These are phyloP conservation scores for Gallinago stenura DNA, from an alignment of 2,797 vertebrate genomes.

Conservation along the genomic window DNA sequence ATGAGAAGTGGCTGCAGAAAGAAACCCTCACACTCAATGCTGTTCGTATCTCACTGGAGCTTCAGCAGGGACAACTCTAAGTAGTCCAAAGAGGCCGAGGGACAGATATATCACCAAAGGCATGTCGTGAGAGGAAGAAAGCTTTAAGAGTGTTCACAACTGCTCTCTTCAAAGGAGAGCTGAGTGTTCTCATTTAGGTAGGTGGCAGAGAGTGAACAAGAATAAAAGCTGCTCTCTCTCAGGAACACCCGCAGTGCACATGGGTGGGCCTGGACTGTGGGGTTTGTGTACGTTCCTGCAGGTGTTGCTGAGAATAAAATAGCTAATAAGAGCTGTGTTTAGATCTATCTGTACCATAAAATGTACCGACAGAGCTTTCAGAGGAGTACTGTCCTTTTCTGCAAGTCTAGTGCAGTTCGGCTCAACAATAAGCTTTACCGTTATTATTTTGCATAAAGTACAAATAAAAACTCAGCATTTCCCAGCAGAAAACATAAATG, in stretches of 20 bases:
- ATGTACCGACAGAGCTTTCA: neutral
- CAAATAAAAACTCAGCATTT: neutral
- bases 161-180: neutral
- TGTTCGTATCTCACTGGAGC: neutral
- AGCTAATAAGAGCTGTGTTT: neutral
- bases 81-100: neutral
- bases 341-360: neutral
- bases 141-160: neutral
- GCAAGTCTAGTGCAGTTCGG: neutral
- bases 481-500: neutral
- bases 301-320: neutral
- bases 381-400: neutral
- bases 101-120: neutral
- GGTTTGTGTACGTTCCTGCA: neutral
- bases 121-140: neutral
- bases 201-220: neutral
- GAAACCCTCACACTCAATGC: neutral
- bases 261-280: neutral
- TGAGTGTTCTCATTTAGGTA: neutral
- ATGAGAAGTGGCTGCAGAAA: neutral
- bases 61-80: neutral
- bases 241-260: neutral
- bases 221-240: neutral
- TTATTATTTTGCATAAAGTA: neutral
- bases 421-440: neutral